Evolutionary conservation across 2,888 invertebrate species (phyloP).

Genomic region (Julus scandinavius): DNA sequence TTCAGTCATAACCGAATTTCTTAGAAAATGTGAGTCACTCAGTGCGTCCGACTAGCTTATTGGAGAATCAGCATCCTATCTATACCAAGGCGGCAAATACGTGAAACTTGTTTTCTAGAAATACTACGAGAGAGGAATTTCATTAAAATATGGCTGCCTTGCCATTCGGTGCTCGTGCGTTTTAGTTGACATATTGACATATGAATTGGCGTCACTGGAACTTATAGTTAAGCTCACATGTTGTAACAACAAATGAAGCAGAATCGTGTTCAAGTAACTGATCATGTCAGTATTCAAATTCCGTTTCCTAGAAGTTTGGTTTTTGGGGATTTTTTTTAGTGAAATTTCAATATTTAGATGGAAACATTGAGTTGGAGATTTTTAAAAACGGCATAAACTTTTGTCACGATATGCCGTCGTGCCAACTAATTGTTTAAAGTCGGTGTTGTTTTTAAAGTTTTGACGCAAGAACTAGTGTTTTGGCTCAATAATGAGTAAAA

Average conservation of each 20-base stretch:
- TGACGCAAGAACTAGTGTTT: too few relatives aligned
- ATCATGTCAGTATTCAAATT: neutral
- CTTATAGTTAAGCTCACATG: neutral
- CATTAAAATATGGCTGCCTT: neutral
- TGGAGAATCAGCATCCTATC: neutral
- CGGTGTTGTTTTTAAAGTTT: too few relatives aligned
- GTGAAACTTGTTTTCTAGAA: neutral
- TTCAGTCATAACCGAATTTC: constrained; percentile 2
- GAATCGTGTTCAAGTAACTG: neutral
- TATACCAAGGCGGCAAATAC: neutral
- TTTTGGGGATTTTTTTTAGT: too few relatives aligned
- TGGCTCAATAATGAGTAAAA: too few relatives aligned
- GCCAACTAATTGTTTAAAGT: too few relatives aligned
- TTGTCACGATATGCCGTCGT: too few relatives aligned
- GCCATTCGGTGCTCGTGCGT: neutral
- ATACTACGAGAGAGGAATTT: constrained; percentile 21
- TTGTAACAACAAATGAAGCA: too few relatives aligned
- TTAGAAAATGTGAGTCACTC: neutral
- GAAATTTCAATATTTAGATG: too few relatives aligned
- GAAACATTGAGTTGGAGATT: too few relatives aligned
- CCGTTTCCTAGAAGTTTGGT: too few relatives aligned
- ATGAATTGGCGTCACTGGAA: neutral
- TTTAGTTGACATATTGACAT: neutral
- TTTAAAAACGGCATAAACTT: too few relatives aligned
- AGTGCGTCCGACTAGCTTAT: neutral